A percentile compares a stretch with the other conserved stretches of the same genome.
These are phyloP conservation scores for Caenorhabditis sp. DNA, from an alignment of 2,888 invertebrate genomes.

Conservation along the genomic window DNA sequence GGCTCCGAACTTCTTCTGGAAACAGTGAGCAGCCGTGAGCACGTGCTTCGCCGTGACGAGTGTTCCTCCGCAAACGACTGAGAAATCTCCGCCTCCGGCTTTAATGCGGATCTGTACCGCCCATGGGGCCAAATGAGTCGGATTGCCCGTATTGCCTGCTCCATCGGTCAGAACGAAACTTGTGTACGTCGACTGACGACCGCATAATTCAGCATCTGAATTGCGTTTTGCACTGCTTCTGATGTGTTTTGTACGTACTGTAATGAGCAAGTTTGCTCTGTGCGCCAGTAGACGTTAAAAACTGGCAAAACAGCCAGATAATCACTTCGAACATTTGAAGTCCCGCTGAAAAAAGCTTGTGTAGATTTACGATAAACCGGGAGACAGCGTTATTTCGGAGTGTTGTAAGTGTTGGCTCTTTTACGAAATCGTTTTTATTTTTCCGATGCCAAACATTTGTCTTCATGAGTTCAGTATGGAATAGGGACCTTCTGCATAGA, in stretches of 20 bases:
- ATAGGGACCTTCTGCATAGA: slow-evolving; percentile 29
- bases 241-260: not conserved
- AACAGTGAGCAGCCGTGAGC: slow-evolving; percentile 50
- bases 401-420: slow-evolving; percentile 1
- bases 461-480: slow-evolving; percentile 4
- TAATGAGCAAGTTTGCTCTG: slow-evolving; percentile 7
- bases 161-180: slow-evolving; percentile 39
- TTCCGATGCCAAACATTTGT: not conserved
- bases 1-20: slow-evolving; percentile 29
- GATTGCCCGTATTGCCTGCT: slow-evolving; percentile 30
- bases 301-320: not conserved
- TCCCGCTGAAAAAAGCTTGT: slow-evolving; percentile 16
- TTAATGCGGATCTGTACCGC: slow-evolving; percentile 34
- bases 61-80: slow-evolving; percentile 41
- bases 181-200: slow-evolving; percentile 30
- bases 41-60: slow-evolving; percentile 36
- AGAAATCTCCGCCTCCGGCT: slow-evolving; percentile 12
- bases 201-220: slow-evolving; percentile 33
- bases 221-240: not conserved
- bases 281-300: not conserved
- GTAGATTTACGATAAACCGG: slow-evolving; percentile 34
- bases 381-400: slow-evolving; percentile 20
- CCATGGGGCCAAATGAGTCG: slow-evolving; percentile 39
- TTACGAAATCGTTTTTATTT: not conserved
- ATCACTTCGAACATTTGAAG: slow-evolving; percentile 11